phyloP scores from a whole-genome alignment of 1,140 invertebrate species.

The Cataglyphis hispanica region DNA sequence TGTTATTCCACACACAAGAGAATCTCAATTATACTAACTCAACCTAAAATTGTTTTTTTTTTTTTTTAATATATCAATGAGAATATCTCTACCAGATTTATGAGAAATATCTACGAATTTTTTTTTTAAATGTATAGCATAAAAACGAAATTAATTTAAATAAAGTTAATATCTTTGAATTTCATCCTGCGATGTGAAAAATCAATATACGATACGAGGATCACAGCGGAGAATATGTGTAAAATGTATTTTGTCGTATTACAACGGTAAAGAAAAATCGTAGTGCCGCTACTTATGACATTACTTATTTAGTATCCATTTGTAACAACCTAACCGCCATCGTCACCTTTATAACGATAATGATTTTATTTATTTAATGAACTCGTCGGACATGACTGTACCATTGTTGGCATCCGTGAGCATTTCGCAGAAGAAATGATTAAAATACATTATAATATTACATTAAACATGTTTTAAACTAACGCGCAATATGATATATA shows the following conservation, averaged over 20 bases:
- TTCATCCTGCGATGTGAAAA: neutral
- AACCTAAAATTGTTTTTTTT: neutral
- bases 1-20: neutral
- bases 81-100: too few species aligned
- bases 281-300: neutral
- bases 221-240: neutral
- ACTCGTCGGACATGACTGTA: neutral
- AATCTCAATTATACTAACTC: neutral
- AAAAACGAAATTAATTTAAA: slow-evolving; percentile 31
- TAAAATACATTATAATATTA: slow-evolving; percentile 2
- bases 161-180: slow-evolving; percentile 25
- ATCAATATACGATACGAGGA: neutral
- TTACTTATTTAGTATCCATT: slow-evolving; percentile 1
- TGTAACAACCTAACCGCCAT: neutral
- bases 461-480: slow-evolving; percentile 17
- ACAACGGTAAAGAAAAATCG: slow-evolving; percentile 2
- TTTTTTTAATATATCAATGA: neutral
- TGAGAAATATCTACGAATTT: too few species aligned
- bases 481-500: slow-evolving; percentile 45
- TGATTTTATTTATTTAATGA: slow-evolving; percentile 38
- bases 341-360: neutral
- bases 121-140: neutral
- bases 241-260: slow-evolving; percentile 24
- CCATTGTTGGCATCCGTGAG: neutral
- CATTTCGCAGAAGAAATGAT: neutral